These are phyloP conservation scores for Nesogale talazaci DNA, from an alignment of 2,113 vertebrate species.

Conservation along the genomic window DNA sequence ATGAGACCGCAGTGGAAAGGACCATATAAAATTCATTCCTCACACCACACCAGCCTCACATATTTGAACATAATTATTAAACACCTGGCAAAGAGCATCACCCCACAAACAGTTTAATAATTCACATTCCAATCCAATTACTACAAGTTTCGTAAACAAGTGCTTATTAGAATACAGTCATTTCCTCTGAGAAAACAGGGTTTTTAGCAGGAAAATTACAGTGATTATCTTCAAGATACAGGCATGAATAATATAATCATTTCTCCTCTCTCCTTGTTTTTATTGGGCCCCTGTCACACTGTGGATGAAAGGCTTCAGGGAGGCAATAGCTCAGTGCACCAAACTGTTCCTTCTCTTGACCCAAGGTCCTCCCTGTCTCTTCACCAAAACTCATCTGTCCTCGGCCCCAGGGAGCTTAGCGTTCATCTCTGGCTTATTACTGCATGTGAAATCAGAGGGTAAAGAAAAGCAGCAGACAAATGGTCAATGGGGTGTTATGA, in stretches of 20 bases:
- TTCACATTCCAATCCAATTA: conserved; percentile 81
- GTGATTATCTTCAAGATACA: conserved; percentile 82
- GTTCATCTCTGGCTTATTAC: not conserved
- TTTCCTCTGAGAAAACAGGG: conserved; percentile 65
- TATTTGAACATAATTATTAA: conserved; percentile 63
- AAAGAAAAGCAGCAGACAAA: not conserved
- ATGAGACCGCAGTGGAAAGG: not conserved
- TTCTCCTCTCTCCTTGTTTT: conserved; percentile 44
- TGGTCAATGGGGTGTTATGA: not conserved
- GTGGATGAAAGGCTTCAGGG: not conserved
- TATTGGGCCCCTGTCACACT: not conserved
- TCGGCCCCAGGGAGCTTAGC: not conserved
- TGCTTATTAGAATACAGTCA: conserved; percentile 80
- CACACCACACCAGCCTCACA: not conserved
- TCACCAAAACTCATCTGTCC: not conserved
- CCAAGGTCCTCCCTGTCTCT: not conserved
- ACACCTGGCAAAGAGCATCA: conserved; percentile 67
- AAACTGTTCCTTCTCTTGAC: not conserved
- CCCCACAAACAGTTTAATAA: conserved; percentile 80
- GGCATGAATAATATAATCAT: conserved; percentile 76
- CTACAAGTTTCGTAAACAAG: conserved; percentile 85
- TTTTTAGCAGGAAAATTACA: conserved; percentile 79
- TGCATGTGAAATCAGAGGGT: not conserved
- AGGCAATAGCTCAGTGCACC: fast-evolving
- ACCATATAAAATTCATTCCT: not conserved